Evolutionary conservation across 2,888 invertebrate genomes (phyloP).

Genomic region (Tipula confusa): DNA sequence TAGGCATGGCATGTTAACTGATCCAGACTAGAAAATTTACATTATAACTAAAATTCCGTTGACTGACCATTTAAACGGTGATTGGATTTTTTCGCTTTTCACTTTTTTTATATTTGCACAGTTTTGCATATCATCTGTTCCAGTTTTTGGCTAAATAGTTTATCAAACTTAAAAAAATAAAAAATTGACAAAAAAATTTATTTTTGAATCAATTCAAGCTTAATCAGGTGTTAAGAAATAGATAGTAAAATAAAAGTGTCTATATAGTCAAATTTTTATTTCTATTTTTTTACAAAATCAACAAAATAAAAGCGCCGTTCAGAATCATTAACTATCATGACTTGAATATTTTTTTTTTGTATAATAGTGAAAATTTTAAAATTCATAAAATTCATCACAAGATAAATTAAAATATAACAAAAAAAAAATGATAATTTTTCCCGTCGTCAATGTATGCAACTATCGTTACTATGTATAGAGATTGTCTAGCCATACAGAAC

Average conservation of each 20-base stretch:
- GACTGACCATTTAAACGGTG: neutral
- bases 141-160: neutral
- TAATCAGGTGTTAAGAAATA: constrained; percentile 20
- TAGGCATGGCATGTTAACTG: no score
- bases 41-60: neutral
- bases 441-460: neutral
- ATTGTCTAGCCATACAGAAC: neutral
- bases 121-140: constrained; percentile 4
- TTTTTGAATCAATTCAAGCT: neutral
- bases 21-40: no score
- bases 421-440: neutral
- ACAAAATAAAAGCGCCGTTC: neutral
- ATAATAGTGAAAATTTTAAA: neutral
- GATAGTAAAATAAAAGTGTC: neutral
- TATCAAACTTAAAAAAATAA: neutral
- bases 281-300: neutral
- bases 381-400: constrained; percentile 12
- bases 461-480: neutral
- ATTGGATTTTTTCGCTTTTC: neutral
- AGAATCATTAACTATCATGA: neutral
- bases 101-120: neutral
- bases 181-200: neutral
- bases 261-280: neutral
- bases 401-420: constrained; percentile 4
- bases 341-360: neutral